Conservation (phyloP, 2,888 invertebrate species). For the Beris chalybata region DNA sequence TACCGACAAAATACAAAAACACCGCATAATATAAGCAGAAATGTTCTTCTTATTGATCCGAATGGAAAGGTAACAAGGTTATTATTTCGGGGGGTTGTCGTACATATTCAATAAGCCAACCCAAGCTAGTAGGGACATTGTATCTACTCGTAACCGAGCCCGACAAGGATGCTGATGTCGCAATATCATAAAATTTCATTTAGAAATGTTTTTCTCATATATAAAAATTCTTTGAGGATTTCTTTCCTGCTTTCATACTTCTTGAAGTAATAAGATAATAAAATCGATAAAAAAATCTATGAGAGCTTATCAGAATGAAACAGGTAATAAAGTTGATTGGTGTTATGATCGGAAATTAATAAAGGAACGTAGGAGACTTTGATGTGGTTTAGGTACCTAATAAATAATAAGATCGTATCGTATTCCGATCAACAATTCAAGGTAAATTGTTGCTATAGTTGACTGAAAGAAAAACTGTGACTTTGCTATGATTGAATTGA, state of each 20-base stretch:
- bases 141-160: neutral
- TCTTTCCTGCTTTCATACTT: too few relatives aligned
- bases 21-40: too few relatives aligned
- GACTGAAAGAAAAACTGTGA: too few relatives aligned
- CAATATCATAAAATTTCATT: conserved; percentile 26
- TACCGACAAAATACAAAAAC: too few relatives aligned
- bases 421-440: too few relatives aligned
- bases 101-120: conserved; percentile 8
- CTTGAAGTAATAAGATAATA: neutral
- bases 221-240: neutral
- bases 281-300: conserved; percentile 6
- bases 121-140: neutral
- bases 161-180: conserved; percentile 15
- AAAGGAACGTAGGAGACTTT: neutral
- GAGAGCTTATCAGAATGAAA: neutral
- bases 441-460: too few relatives aligned
- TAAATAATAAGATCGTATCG: too few relatives aligned
- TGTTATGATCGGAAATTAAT: conserved; percentile 19
- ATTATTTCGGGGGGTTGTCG: conserved; percentile 19
- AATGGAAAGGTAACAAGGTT: conserved; percentile 17
- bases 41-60: conserved; percentile 15
- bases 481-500: too few relatives aligned
- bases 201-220: neutral
- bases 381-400: too few relatives aligned
- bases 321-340: conserved; percentile 16